Evolutionary conservation across 2,888 invertebrate species (phyloP), one percentile per base, ranked within the genome.

Genomic region (Hirudinaria manillensis): DNA sequence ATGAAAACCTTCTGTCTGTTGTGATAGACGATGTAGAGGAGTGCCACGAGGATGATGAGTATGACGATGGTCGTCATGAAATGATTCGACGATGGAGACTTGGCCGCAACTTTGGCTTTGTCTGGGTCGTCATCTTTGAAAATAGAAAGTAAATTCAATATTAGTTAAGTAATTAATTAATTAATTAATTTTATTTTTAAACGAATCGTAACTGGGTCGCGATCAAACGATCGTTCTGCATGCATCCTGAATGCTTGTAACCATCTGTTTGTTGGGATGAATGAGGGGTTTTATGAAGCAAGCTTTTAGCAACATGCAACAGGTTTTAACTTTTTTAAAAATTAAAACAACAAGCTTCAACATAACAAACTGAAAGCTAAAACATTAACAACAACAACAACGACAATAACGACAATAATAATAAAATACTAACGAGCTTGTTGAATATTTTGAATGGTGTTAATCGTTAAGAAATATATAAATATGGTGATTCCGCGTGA

Each of bases 11-110:
- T 73, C 36, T 73, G n/a, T 45, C 56, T 73, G 65, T 73, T 73
- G 65, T 73, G 73, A 27, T 73, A 73, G 73, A 73, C 6, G 27
- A 73, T 56, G 73, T 73, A 73, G 65, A 73, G 21, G 32, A 73
- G 36, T 1, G 61, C 73, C 3, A 38, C 36, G n/a, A 65, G 19
- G 36, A 73, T n/a, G 65, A 73, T 65, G 65, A 73, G 32, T 36
- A 65, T 24, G n/a, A 73, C 73, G 27, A 73, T 21, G 36, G 65
- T 36, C 19, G 65, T 65, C 73, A 73, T 73, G 65, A 73, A 73
- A 38, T 65, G 65, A 13, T 16, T 36, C 36, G 68, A 68, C 29
- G 68, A 68, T 13, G 16, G 32, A 45, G 45, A 45, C 45, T n/a
- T n/a, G n/a, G 45, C 16, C 45, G 13, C 3, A 10, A 45, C 10